phyloP scores from a whole-genome alignment of 2,888 invertebrate genomes.

The Tinea semifulvella region DNA sequence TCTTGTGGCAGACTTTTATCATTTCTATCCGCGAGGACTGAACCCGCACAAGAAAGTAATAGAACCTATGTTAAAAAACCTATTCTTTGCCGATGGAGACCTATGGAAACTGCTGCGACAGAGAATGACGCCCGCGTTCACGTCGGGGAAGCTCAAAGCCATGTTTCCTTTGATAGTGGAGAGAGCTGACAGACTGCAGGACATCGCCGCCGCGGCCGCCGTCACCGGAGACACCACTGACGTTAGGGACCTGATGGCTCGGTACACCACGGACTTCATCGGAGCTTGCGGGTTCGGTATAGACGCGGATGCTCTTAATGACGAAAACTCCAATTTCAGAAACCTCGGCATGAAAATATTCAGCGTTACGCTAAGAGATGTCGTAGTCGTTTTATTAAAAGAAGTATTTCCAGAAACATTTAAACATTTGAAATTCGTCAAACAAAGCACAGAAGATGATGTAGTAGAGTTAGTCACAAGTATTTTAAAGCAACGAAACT shows the following conservation, averaged over 20 bases:
- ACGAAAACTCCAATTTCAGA: conserved; percentile 47
- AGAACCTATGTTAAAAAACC: conserved; percentile 45
- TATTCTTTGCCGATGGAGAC: conserved; percentile 52
- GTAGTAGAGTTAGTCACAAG: conserved; percentile 35
- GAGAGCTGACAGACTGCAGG: conserved; percentile 42
- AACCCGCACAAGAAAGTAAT: conserved; percentile 38
- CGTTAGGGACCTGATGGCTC: conserved; percentile 48
- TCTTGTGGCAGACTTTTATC: conserved; percentile 41
- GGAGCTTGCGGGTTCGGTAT: conserved; percentile 44
- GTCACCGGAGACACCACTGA: conserved; percentile 36
- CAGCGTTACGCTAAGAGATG: conserved; percentile 35
- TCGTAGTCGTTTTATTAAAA: conserved; percentile 33
- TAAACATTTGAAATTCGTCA: conserved; percentile 36
- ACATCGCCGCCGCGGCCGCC: conserved; percentile 34
- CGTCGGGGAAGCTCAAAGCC: conserved; percentile 46
- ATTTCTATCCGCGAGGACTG: conserved; percentile 43
- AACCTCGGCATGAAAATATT: conserved; percentile 46
- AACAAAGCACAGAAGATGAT: conserved; percentile 35
- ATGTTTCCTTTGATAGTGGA: conserved; percentile 54
- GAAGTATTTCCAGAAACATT: conserved; percentile 41
- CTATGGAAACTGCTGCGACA: conserved; percentile 47
- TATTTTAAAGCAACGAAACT: conserved; percentile 39
- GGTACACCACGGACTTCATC: conserved; percentile 45
- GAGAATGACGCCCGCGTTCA: conserved; percentile 48
- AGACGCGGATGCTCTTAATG: conserved; percentile 40